Evolutionary conservation across 1,140 invertebrate species (phyloP), one percentile per base, ranked within the genome.

Genomic region (Asobara japonica): DNA sequence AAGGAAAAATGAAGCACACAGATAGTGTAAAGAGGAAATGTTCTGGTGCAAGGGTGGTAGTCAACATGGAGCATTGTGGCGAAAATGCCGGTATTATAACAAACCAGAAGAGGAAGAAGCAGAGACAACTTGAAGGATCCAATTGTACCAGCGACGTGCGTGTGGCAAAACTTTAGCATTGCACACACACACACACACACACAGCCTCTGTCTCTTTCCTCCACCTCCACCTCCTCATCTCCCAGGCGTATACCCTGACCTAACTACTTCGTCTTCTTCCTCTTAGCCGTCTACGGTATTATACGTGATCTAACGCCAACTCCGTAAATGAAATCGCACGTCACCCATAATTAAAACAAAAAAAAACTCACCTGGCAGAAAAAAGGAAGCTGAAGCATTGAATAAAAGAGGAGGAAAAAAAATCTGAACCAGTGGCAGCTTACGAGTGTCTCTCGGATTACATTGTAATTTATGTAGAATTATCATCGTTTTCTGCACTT

Each of bases 231-330:
- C 38, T 27, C 20, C 25, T 56, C 18, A 56, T 31, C 48, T 69
- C 67, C 48, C 48, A 29, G 31, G 67, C 33, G 51, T 74, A 79
- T 82, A 83, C 84, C 83, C 80, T 85, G 83, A 84, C 84, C 84
- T 84, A 84, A 84, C 83, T 81, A 82, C 79, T 82, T 78, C 51
- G 51, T 56, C 51, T 71, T 67, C 69, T 72, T 36, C 74, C 76
- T 81, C 79, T 80, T 33, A 31, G 10, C 22, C 66, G 45, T 48
- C 30, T 45, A 30, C 45, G 29, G 16, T 29, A 33, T 51, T 27
- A 51, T 20, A 51, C 66, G 41, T 68, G 11, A 65, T 38, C 25
- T 31, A 48, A 33, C 41, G 29, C 29, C 25, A 48, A 65, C 51
- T 56, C 51, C 51, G 41, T 68, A 31, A 56, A 68, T 51, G 45